Evolutionary conservation across 2,888 invertebrate species (phyloP).

Genomic region (Horisme vitalbata): DNA sequence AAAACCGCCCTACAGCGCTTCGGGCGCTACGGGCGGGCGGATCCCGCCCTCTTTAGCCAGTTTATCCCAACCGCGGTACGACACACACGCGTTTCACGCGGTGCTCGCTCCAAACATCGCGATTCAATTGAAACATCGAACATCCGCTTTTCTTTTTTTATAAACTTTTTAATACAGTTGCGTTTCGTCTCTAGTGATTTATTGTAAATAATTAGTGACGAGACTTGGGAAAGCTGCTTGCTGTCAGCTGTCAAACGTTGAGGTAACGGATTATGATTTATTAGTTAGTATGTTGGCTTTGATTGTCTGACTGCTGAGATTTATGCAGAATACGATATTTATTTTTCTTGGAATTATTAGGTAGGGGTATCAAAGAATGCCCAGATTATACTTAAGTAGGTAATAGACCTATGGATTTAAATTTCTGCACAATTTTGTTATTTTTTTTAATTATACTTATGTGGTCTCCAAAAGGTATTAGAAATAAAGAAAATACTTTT

Average conservation of each 20-base stretch:
- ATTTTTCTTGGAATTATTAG: not conserved
- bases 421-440: too few species aligned
- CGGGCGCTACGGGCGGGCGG: conserved; percentile 46
- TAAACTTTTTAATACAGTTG: conserved; percentile 28
- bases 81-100: conserved; percentile 47
- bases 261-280: conserved; percentile 52
- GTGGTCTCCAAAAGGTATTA: too few species aligned
- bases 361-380: too few species aligned
- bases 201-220: conserved; percentile 43
- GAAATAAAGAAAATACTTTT: too few species aligned
- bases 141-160: conserved; percentile 25
- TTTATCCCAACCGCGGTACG: conserved; percentile 42
- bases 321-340: too few species aligned
- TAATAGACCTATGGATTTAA: too few species aligned
- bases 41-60: conserved; percentile 56
- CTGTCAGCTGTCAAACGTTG: conserved; percentile 68
- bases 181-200: conserved; percentile 43
- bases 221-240: conserved; percentile 51
- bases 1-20: conserved; percentile 43
- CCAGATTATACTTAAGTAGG: too few species aligned
- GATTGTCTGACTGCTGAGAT: too few species aligned
- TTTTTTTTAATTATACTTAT: too few species aligned
- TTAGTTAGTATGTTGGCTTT: conserved; percentile 26
- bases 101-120: conserved; percentile 43
- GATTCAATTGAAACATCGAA: conserved; percentile 38